Base-by-base conservation (phyloP, 2,888 invertebrate species). In the Sicus ferrugineus region DNA sequence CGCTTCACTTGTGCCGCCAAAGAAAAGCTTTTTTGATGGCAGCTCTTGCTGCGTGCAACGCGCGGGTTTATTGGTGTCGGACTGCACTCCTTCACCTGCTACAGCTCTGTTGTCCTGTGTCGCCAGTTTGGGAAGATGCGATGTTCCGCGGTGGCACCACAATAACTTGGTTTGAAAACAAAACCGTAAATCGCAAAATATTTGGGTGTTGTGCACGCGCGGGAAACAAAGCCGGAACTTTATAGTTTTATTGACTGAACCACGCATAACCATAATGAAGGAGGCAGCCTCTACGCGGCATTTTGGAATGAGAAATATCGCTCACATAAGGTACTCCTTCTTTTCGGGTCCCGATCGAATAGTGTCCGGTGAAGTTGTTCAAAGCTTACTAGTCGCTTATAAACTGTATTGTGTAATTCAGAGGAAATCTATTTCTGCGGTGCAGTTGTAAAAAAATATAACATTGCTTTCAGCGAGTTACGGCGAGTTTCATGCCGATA, bases 181-280 rank as follows among this genome's bases (percentile, higher is more conserved):
- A 79, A 80, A 78, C 79, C 80, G 78, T 80, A 79, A 79, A 80
- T 79, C 78, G 63, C 70, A 75, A 77, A 52, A 77, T 80, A 78
- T 78, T 80, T 77, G 76, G 78, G 14, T 54, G 56, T 42, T 54
- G 56, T 46, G n/a, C 11, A 42, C 26, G 52, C 54, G 3, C 46
- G 26, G 46, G 58, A 63, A 26, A 62, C 68, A 74, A 67, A 46
- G 26, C 23, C 61, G 66, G 65, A 73, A 68, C 68, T 68, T 70
- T 54, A 23, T 42, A 54, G 54, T 70, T 71, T 72, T 73, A 69
- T 73, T 71, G 69, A 72, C 69, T 68, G 70, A 50, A 16, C 3
- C 50, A 6, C 50, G 19, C 21, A 19, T 52, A 9, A 23, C 28
- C 42, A 42, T 26, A 26, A 28, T 54, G 28, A 7, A 54, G 46